A percentile compares a stretch with the other conserved stretches of the same genome.
Evolutionary conservation across 2,888 invertebrate genomes (phyloP).

Genomic region (Himalopsyche kuldschensis): DNA sequence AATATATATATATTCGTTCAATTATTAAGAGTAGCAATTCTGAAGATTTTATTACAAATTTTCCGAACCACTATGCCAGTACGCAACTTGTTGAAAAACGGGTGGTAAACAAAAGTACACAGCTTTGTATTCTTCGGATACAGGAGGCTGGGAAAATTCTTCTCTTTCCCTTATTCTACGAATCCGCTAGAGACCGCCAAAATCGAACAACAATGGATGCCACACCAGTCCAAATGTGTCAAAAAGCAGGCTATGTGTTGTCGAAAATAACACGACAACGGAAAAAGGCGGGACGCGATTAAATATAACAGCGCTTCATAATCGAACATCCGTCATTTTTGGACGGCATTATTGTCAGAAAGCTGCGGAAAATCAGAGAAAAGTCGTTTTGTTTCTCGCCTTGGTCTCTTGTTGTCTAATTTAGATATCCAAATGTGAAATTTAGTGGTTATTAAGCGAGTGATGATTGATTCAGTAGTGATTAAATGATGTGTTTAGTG

Average conservation of each 20-base stretch:
- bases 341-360: background rate
- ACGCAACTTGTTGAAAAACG: background rate
- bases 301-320: background rate
- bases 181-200: constrained; percentile 8
- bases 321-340: background rate
- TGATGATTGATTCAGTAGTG: background rate
- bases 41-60: no score
- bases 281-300: constrained; percentile 6
- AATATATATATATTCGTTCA: no score
- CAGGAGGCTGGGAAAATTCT: background rate
- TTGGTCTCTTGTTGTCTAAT: background rate
- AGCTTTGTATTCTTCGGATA: background rate
- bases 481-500: background rate
- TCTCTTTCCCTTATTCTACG: background rate
- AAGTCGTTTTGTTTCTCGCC: background rate
- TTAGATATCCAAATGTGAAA: background rate
- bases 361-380: background rate
- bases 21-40: no score
- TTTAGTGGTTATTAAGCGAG: background rate
- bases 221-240: background rate
- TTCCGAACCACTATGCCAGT: background rate
- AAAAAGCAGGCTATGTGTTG: constrained; percentile 1
- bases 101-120: background rate
- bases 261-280: background rate
- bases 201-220: constrained; percentile 5